Evolutionary conservation across 1,140 invertebrate genomes (phyloP).

Genomic region (Yoshiicerus persimilis): DNA sequence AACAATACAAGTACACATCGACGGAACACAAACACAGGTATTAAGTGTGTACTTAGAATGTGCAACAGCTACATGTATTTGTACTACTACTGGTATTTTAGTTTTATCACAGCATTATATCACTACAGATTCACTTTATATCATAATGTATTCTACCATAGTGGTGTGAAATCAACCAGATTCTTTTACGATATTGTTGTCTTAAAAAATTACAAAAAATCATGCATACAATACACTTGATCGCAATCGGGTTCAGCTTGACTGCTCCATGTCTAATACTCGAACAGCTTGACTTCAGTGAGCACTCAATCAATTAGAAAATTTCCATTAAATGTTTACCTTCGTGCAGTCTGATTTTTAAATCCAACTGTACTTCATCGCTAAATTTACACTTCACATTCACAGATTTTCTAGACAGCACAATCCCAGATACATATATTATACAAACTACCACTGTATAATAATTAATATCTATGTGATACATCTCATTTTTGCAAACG

Average conservation of each 20-base stretch:
- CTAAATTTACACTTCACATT: background rate
- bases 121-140: no score
- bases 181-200: background rate
- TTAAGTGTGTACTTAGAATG: no score
- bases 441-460: no score
- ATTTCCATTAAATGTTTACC: background rate
- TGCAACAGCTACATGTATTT: no score
- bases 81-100: background rate
- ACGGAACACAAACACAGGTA: no score
- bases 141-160: no score
- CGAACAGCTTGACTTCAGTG: background rate
- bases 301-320: background rate
- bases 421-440: no score
- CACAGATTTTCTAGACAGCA: background rate
- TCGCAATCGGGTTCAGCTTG: background rate
- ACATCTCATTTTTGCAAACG: no score
- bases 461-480: no score
- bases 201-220: background rate
- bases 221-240: background rate
- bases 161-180: background rate
- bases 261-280: background rate
- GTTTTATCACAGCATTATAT: no score
- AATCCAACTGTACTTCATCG: no score
- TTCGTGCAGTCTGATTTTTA: no score
- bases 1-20: background rate